phyloP scores from a whole-genome alignment of 1,140 invertebrate genomes.

The Orius laevigatus region DNA sequence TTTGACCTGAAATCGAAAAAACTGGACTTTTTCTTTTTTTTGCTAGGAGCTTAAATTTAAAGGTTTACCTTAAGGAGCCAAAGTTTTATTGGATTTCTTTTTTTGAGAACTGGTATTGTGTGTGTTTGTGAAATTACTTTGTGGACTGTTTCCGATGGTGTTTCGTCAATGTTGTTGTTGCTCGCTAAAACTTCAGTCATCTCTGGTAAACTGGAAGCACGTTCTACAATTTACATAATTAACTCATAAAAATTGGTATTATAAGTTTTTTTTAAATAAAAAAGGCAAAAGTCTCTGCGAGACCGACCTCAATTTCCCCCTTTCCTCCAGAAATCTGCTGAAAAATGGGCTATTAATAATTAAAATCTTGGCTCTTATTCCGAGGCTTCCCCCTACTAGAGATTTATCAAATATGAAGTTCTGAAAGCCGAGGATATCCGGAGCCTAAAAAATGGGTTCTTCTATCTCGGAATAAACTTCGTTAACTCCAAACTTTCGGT shows the following conservation, averaged over 20 bases:
- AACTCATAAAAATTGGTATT: too few species aligned
- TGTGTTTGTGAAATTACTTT: not conserved
- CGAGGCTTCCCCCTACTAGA: too few species aligned
- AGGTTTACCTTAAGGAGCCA: slow-evolving; percentile 18
- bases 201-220: slow-evolving; percentile 5
- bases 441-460: too few species aligned
- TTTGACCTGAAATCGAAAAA: slow-evolving; percentile 12
- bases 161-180: slow-evolving; percentile 15
- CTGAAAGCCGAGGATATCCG: too few species aligned
- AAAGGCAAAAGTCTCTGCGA: not conserved
- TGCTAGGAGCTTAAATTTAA: not conserved
- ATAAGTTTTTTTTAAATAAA: not conserved
- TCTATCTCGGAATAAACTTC: too few species aligned
- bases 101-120: not conserved
- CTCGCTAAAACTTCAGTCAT: slow-evolving; percentile 16
- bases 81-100: slow-evolving; percentile 14
- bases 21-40: not conserved
- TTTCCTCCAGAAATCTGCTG: too few species aligned
- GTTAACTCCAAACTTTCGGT: too few species aligned
- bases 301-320: too few species aligned
- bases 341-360: too few species aligned
- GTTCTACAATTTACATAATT: too few species aligned
- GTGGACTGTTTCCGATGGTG: slow-evolving; percentile 1
- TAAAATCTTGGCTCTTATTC: too few species aligned
- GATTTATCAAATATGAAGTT: too few species aligned